phyloP scores from a whole-genome alignment of 2,888 invertebrate genomes.

The Osmoderma eremita region DNA sequence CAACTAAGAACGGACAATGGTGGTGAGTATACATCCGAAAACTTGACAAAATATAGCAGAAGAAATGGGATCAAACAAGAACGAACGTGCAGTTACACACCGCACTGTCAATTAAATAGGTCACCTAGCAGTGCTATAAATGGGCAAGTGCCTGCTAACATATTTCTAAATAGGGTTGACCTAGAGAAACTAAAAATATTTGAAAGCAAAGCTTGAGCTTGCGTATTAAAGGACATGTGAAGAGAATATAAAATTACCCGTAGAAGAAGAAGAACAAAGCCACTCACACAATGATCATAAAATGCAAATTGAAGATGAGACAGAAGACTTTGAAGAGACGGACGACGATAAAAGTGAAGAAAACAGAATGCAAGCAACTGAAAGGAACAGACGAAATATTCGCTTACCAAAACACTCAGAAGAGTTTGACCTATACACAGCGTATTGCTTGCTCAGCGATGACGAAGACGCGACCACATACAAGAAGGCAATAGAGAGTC shows the following conservation, averaged over 20 bases:
- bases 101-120: slow-evolving; percentile 32
- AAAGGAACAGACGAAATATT: neutral
- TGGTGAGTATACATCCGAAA: neutral
- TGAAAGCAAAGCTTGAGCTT: slow-evolving; percentile 32
- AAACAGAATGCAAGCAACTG: neutral
- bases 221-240: neutral
- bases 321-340: too few relatives aligned
- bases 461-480: neutral
- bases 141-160: slow-evolving; percentile 25
- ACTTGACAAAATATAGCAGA: neutral
- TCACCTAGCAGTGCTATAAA: slow-evolving; percentile 29
- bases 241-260: neutral
- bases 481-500: neutral
- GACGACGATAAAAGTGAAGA: too few relatives aligned
- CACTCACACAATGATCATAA: neutral
- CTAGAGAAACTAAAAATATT: slow-evolving; percentile 36
- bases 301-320: neutral
- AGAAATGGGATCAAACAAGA: neutral
- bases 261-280: neutral
- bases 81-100: neutral
- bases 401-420: neutral
- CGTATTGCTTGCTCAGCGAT: neutral
- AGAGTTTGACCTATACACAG: neutral
- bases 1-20: neutral
- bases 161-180: slow-evolving; percentile 25